Evolutionary conservation across 1,140 invertebrate genomes (phyloP), one percentile per base, ranked within the genome.

Genomic region (Telenomus remus): DNA sequence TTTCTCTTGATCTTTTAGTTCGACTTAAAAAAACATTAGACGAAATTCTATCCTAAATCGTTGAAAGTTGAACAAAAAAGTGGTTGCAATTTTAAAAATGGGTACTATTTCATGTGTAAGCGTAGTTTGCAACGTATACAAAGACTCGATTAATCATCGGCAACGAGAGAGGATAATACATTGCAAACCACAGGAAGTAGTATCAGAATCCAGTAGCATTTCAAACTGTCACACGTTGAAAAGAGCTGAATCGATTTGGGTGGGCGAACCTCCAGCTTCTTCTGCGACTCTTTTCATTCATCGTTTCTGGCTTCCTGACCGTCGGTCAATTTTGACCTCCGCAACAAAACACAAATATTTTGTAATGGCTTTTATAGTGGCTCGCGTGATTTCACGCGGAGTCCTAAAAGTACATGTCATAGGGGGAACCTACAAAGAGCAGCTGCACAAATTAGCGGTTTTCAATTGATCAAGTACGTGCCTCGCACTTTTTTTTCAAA

Each of bases 291-390:
- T 15, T 57, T 44, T 64, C 64, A 63, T 68, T 54, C 69, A 65
- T 43, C 37, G 44, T 54, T n/a, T 13, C 33, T 54, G 13, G 60
- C 47, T 76, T 70, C 69, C 63, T 64, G 64, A 73, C 75, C 69
- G 59, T 42, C 66, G 75, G 68, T 72, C 69, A 72, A 50, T 71
- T 64, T 49, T 61, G 51, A 35, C 51, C 63, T 49, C 59, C 51
- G 54, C 61, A 57, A 77, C 66, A 66, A 74, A 69, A 77, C 55
- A 46, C 68, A 72, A 77, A 77, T 77, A 72, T 77, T 77, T 77
- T 63, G 65, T 70, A 65, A 70, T 64, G 65, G 55, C 65, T 65
- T 68, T 77, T 72, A 55, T 34, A 59, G 42, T 76, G 55, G 65
- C 66, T 65, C 66, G 57, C 61, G 59, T 66, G 74, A 71, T 71